Evolutionary conservation across 2,888 invertebrate genomes (phyloP).

Genomic region (Diaprepes abbreviatus): DNA sequence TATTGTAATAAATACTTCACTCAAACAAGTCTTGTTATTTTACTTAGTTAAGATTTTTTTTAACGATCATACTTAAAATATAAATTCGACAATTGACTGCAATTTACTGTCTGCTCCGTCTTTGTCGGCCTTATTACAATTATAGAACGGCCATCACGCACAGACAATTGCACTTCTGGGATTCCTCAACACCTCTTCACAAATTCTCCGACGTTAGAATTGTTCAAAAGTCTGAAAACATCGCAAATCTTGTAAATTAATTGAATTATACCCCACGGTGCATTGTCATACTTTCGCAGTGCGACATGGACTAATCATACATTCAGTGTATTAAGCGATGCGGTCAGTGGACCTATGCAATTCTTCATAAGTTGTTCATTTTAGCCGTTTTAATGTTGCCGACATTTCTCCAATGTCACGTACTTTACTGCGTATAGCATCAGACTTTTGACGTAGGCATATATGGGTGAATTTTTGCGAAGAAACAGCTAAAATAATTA

Average conservation of each 20-base stretch:
- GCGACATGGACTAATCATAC: conserved; percentile 56
- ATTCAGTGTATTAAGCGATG: conserved; percentile 57
- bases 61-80: background rate
- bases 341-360: conserved; percentile 61
- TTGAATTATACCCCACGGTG: conserved; percentile 56
- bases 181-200: conserved; percentile 58
- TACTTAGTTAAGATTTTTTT: background rate
- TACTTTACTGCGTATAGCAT: conserved; percentile 55
- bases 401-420: conserved; percentile 58
- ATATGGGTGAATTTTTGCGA: conserved; percentile 47
- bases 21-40: no score
- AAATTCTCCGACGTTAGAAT: conserved; percentile 59
- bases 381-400: conserved; percentile 57
- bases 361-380: conserved; percentile 55
- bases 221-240: conserved; percentile 51
- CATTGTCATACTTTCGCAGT: conserved; percentile 7
- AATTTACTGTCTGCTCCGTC: conserved; percentile 5
- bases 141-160: conserved; percentile 6
- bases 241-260: conserved; percentile 50
- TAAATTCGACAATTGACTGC: conserved; percentile 2
- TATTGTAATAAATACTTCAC: no score
- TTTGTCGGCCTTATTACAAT: conserved; percentile 39
- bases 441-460: conserved; percentile 49
- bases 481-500: background rate
- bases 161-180: conserved; percentile 51